These are phyloP conservation scores for Peucedramus taeniatus DNA, from an alignment of 2,113 vertebrate genomes.

Conservation along the genomic window DNA sequence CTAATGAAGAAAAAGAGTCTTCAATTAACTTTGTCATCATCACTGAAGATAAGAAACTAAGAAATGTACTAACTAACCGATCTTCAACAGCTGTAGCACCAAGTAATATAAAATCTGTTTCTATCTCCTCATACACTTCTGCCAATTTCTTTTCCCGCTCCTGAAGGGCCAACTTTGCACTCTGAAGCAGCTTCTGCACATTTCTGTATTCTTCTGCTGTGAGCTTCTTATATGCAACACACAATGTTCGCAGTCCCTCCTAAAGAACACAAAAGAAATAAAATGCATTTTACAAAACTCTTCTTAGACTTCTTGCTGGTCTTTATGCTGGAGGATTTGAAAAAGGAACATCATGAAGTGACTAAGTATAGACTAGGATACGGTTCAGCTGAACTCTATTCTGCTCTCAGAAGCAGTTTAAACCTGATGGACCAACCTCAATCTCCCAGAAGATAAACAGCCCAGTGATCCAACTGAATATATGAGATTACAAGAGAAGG, in stretches of 20 bases:
- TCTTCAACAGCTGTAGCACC: conserved; percentile 98
- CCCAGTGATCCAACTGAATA: background rate
- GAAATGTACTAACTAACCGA: conserved; percentile 79
- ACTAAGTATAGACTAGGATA: background rate
- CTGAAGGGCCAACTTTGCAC: conserved; percentile 87
- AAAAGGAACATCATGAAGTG: background rate
- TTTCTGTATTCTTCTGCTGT: conserved; percentile 75
- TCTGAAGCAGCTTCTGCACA: conserved; percentile 73
- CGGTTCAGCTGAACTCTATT: background rate
- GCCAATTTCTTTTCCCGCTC: conserved; percentile 88
- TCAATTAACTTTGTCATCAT: background rate
- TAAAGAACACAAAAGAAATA: conserved; percentile 27
- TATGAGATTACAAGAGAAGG: background rate
- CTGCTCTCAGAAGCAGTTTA: background rate
- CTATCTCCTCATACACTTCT: conserved; percentile 89
- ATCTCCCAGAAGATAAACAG: background rate
- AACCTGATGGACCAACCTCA: background rate
- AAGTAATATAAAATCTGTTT: conserved; percentile 87
- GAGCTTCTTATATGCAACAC: conserved; percentile 89
- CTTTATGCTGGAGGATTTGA: background rate
- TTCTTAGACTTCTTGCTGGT: background rate
- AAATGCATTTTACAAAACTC: background rate
- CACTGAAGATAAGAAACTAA: background rate
- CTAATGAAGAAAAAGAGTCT: background rate
- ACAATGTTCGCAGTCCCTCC: conserved; percentile 93